Base-by-base conservation (phyloP, 2,888 invertebrate species). In the Dichetophora obliterata region DNA sequence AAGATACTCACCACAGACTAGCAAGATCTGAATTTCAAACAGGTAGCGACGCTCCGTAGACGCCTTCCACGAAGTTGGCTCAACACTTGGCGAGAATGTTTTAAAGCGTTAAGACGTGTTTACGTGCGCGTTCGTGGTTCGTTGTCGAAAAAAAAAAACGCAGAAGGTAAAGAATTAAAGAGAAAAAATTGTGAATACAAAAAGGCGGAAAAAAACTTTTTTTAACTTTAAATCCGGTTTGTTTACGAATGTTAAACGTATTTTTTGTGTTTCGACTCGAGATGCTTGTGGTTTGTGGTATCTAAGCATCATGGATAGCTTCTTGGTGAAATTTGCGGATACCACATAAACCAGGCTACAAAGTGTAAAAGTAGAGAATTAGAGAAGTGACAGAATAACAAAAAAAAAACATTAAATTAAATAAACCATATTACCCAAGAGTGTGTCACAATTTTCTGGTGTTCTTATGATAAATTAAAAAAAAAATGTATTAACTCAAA, bases 31-130 rank as follows among this genome's bases (percentile, higher is more conserved):
- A 72, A 80, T 78, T 24, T 43, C 61, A 70, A 71, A 74, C 78
- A 78, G 75, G 78, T 77, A 79, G 76, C 31, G 54, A 57, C 68
- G 69, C 50, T 22, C 52, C 27, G n/a, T n/a, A 65, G 8, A 22
- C 57, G 48, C 66, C 71, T 57, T 34, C 37, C 43, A 22, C 24
- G 31, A 54, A 22, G 24, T 27, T 61, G 31, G 43, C 66, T 73
- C 75, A 79, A 79, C 82, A 82, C 76, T 80, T 65, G 78, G 78
- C 82, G 86, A 87, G 85, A 85, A 83, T 82, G 82, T 83, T 82
- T 84, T 80, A 83, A 81, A 81, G 81, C 80, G 86, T 82, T 52
- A 81, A 85, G 86, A 85, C 86, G 86, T 85, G 75, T 79, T 77
- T 78, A 22, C 78, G 82, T 81, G 80, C 80, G n/a, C 77, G 78